Percentiles rank a stretch among this genome's conserved stretches.
Evolutionary conservation across 2,797 vertebrate species (phyloP).

Genomic region (Megalops cyprinoides): DNA sequence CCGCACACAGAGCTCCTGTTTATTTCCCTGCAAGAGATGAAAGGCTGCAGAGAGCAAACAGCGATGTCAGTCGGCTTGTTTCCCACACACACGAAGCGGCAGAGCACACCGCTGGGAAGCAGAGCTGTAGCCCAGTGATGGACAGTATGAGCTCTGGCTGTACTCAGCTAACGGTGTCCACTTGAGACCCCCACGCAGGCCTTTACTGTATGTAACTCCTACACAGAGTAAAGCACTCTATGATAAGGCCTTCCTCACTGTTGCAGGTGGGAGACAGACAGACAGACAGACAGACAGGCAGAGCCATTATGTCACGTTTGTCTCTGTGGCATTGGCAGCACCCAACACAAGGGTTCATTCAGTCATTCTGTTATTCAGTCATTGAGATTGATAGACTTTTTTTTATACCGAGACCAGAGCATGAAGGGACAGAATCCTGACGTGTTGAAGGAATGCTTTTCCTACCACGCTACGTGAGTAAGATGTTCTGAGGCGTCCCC

Average conservation of each 20-base stretch:
- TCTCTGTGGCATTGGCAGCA: neutral
- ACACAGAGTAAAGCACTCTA: neutral
- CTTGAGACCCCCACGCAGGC: too few species aligned
- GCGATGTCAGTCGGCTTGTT: too few species aligned
- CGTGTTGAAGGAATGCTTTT: neutral
- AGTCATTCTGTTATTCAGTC: neutral
- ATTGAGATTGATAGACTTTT: neutral
- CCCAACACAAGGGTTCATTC: neutral
- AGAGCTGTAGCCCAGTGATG: too few species aligned
- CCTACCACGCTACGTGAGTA: neutral
- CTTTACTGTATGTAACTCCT: too few species aligned
- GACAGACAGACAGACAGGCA: neutral
- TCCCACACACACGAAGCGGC: too few species aligned
- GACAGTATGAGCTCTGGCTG: too few species aligned
- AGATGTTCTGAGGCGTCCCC: too few species aligned
- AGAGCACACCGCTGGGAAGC: too few species aligned
- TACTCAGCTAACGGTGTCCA: too few species aligned
- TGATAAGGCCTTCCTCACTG: neutral
- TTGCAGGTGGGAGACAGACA: constrained; percentile 68
- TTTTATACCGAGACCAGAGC: neutral
- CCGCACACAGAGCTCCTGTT: neutral
- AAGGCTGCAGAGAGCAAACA: too few species aligned
- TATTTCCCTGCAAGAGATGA: too few species aligned
- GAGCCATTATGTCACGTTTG: neutral
- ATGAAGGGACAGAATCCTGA: neutral